phyloP scores from a whole-genome alignment of 2,888 invertebrate species.

The Xylophagus ater region DNA sequence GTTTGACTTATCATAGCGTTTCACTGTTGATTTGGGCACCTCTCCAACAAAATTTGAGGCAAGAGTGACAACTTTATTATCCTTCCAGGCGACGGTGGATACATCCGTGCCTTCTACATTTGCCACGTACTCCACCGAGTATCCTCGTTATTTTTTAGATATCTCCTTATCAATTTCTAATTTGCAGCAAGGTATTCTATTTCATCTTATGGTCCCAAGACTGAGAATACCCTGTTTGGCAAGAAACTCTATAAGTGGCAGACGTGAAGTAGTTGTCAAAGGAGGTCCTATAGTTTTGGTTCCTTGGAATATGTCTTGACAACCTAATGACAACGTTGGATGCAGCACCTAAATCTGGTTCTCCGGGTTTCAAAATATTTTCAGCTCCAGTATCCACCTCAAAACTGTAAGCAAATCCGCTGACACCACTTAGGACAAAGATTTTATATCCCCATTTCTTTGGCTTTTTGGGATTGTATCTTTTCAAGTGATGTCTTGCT shows the following conservation, averaged over 20 bases:
- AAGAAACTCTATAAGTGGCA: constrained; percentile 1
- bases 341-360: constrained; percentile 18
- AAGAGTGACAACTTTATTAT: constrained; percentile 12
- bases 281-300: constrained; percentile 4
- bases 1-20: constrained; percentile 4
- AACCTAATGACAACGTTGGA: constrained; percentile 14
- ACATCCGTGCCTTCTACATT: constrained; percentile 11
- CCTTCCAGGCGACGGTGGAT: constrained; percentile 6
- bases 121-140: too few species aligned
- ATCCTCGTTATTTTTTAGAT: constrained; percentile 1
- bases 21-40: constrained; percentile 4
- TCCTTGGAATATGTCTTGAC: constrained; percentile 4
- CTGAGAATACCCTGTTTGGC: neutral
- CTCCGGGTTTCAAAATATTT: constrained; percentile 9
- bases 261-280: constrained; percentile 7
- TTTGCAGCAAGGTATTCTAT: too few species aligned
- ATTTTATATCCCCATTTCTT: too few species aligned
- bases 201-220: constrained; percentile 1
- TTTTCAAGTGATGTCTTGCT: too few species aligned
- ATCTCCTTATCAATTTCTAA: constrained; percentile 6
- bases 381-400: constrained; percentile 14
- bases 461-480: too few species aligned
- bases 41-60: too few species aligned
- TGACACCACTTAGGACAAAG: constrained; percentile 14
- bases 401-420: constrained; percentile 17